These are phyloP conservation scores for Scartelaos histophorus DNA, from an alignment of 2,113 vertebrate genomes.

Conservation along the genomic window DNA sequence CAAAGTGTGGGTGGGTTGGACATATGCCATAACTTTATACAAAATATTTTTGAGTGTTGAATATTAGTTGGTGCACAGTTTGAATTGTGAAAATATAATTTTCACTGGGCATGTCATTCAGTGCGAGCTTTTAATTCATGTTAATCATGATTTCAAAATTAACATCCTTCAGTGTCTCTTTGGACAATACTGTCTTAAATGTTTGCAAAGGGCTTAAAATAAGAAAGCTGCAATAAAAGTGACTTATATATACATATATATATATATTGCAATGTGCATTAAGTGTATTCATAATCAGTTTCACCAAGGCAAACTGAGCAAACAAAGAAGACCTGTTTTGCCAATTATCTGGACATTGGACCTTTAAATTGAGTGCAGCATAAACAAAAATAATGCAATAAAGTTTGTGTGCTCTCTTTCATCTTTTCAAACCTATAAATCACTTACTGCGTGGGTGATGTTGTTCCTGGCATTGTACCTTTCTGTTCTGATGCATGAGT, in stretches of 20 bases:
- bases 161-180: neutral
- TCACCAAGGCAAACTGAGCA: no score
- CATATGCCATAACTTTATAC: neutral
- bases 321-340: no score
- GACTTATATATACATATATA: no score
- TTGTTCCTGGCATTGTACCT: neutral
- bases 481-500: neutral
- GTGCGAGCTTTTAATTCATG: no score
- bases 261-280: no score
- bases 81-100: neutral
- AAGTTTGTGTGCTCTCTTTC: neutral
- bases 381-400: neutral
- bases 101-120: neutral
- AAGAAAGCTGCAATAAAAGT: no score
- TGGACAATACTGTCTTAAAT: neutral
- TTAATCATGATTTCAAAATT: no score
- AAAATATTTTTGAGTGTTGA: neutral
- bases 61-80: neutral
- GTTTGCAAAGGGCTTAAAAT: neutral
- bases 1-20: neutral
- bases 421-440: neutral
- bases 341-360: no score
- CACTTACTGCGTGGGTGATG: neutral
- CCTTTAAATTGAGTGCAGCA: no score
- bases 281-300: no score